Base-by-base conservation (phyloP, 2,113 vertebrate species). In the Bufo bufo region DNA sequence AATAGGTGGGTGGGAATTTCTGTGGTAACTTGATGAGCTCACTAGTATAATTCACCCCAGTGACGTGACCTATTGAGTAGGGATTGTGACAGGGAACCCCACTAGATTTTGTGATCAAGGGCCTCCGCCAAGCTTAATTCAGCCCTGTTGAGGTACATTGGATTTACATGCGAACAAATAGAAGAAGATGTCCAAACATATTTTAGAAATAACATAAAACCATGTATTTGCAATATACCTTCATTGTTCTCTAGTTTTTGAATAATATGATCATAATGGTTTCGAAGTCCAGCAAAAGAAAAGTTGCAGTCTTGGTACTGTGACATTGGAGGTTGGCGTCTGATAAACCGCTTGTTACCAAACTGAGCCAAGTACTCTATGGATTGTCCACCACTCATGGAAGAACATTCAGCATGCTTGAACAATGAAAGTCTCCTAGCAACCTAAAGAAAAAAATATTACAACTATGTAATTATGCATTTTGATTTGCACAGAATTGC, bases 221-320 rank as follows among this genome's bases (percentile, higher is more conserved):
- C 19, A 47, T 13, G 43, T 13, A n/a, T 17, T 5, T 43, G 43
- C 12, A 6, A 4, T 3, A 84, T 94, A 99, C 98, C 98, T 97
- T 99, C 98, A 90, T 97, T 96, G 61, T 90, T 91, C 90, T 99
- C 98, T 90, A 96, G 94, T 88, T 94, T 93, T 20, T 0, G 54
- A 87, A 99, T 97, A 4, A 88, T 82, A 91, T 90, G 93, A 8
- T 93, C 90, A 75, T 94, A 87, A 43, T 96, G 72, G 63, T 86
- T 95, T 14, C 94, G 95, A 47, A 99, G 91, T 5, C 98, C 98
- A 23, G 96, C 87, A 45, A 99, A 99, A 23, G 98, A 99, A 89
- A 99, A 99, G 90, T 96, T 89, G 87, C 98, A 99, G 91, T 97
- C 96, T 0, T 87, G 91, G 0, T 91, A 91, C 0, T 83, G 94